Conservation (phyloP, 35 echinoderm and acorn worm genomes). For the Lytechinus variegatus region DNA sequence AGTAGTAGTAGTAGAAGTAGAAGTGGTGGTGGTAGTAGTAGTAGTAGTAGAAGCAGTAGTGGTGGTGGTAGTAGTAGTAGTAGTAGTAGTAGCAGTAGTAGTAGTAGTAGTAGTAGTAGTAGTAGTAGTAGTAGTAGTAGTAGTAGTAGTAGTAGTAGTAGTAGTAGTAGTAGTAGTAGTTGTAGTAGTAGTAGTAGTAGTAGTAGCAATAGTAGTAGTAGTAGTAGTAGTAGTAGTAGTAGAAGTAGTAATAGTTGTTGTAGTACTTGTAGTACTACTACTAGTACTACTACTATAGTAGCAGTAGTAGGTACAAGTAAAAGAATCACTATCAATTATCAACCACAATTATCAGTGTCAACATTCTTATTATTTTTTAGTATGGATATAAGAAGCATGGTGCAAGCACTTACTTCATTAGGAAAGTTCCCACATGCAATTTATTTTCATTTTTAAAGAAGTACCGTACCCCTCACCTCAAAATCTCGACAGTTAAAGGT, state of each 20-base stretch:
- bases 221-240: background rate
- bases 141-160: background rate
- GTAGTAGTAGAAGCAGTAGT: background rate
- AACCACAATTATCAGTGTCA: no score
- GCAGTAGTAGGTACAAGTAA: no score
- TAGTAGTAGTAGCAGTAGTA: background rate
- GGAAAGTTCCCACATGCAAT: no score
- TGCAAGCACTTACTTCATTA: no score
- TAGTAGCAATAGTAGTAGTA: background rate
- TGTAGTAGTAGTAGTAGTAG: background rate
- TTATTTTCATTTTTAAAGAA: background rate
- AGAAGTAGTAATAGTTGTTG: background rate
- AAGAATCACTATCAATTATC: no score
- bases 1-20: background rate
- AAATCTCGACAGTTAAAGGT: constrained; percentile 59
- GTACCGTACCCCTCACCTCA: constrained; percentile 35
- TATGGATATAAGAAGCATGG: no score
- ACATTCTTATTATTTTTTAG: no score
- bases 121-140: background rate
- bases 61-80: background rate
- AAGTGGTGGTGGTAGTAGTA: background rate
- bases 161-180: background rate
- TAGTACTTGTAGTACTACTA: background rate
- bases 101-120: background rate
- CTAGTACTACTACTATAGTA: no score